These are phyloP conservation scores for Syritta pipiens DNA, from an alignment of 2,888 invertebrate genomes.

Conservation along the genomic window DNA sequence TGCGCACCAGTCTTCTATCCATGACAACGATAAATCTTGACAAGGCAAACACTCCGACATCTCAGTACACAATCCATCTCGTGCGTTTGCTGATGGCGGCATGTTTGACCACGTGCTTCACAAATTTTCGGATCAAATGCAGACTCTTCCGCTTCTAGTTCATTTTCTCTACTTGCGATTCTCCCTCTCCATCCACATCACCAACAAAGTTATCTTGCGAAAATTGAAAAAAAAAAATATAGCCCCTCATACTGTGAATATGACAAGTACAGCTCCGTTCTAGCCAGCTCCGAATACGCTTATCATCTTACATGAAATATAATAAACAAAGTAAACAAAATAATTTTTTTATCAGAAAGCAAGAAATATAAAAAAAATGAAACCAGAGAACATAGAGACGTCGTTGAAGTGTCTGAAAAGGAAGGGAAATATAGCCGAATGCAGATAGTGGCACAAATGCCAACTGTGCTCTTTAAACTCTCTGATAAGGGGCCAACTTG, in stretches of 20 bases:
- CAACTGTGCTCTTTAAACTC: slow-evolving; percentile 54
- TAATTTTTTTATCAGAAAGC: slow-evolving; percentile 51
- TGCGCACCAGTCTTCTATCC: no score
- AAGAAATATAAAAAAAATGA: no score
- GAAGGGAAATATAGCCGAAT: slow-evolving; percentile 40
- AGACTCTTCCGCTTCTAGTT: no score
- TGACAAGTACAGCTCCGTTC: slow-evolving; percentile 37
- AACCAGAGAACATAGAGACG: slow-evolving; percentile 58
- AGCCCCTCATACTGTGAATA: background rate
- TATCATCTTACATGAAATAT: slow-evolving; percentile 60
- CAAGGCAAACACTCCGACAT: no score
- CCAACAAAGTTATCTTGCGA: no score
- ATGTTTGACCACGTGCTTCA: no score
- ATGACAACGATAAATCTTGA: no score
- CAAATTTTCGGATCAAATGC: no score
- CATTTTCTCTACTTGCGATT: no score
- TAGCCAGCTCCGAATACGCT: slow-evolving; percentile 20
- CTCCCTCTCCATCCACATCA: no score
- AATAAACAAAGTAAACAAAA: slow-evolving; percentile 58
- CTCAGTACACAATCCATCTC: no score
- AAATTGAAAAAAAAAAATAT: background rate
- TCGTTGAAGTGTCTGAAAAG: slow-evolving; percentile 61
- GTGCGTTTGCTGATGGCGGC: no score
- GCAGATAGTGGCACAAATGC: slow-evolving; percentile 52
- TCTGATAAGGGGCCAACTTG: slow-evolving; percentile 55